Evolutionary conservation across 1,140 invertebrate species (phyloP).

Genomic region (Megathymus violae): DNA sequence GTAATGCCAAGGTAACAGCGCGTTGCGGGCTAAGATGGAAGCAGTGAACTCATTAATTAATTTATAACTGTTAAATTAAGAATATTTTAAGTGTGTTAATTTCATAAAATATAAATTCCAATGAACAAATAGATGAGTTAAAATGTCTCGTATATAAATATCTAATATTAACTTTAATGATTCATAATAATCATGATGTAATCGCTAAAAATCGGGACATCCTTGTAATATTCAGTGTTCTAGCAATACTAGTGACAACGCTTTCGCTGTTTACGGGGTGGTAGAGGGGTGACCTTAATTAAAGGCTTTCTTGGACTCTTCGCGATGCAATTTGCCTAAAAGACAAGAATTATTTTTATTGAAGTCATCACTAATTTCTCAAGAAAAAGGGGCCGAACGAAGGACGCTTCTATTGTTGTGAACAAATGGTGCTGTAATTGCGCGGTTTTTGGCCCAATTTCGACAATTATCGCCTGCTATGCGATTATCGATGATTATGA

Average conservation of each 20-base stretch:
- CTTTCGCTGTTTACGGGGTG: conserved; percentile 72
- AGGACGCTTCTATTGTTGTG: conserved; percentile 69
- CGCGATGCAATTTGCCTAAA: conserved; percentile 83
- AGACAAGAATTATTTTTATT: conserved; percentile 84
- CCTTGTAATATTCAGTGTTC: not conserved
- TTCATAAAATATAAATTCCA: too few species aligned
- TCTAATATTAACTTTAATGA: too few species aligned
- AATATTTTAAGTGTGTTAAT: too few species aligned
- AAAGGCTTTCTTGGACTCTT: conserved; percentile 82
- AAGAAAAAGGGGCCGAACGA: conserved; percentile 60
- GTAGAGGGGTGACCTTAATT: conserved; percentile 74
- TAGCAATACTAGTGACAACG: conserved; percentile 7
- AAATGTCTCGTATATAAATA: too few species aligned
- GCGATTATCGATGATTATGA: conserved; percentile 55
- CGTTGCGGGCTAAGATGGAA: too few species aligned
- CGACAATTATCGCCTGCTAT: conserved; percentile 56
- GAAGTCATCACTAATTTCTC: conserved; percentile 83
- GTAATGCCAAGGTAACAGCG: too few species aligned
- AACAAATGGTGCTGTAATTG: conserved; percentile 79
- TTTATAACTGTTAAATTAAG: too few species aligned
- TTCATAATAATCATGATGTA: too few species aligned
- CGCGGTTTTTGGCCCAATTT: conserved; percentile 68
- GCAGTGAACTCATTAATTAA: too few species aligned
- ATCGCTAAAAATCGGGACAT: not conserved
- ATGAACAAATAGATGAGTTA: too few species aligned